These are phyloP conservation scores for Rotaria macrura DNA, from an alignment of 2,888 invertebrate species.

Conservation along the genomic window DNA sequence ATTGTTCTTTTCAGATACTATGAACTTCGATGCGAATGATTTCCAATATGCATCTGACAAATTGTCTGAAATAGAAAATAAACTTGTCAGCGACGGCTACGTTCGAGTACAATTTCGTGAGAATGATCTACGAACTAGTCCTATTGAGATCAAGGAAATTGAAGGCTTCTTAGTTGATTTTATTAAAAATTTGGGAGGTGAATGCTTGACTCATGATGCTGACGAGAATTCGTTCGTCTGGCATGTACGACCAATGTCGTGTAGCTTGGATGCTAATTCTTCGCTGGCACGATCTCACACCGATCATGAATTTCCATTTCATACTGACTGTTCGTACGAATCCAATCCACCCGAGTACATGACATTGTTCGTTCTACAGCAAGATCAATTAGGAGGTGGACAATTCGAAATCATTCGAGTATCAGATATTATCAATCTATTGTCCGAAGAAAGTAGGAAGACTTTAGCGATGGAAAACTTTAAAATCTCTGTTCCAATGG, in stretches of 20 bases:
- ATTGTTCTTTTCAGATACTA: not conserved
- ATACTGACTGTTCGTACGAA: constrained; percentile 30
- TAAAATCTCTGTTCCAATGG: not conserved
- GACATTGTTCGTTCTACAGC: constrained; percentile 8
- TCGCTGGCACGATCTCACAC: constrained; percentile 22
- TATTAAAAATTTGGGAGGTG: not conserved
- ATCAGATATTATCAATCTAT: not conserved
- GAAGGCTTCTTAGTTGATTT: not conserved
- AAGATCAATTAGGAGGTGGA: constrained; percentile 21
- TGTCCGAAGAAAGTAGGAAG: not conserved
- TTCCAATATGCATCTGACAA: not conserved
- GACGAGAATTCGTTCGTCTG: not conserved
- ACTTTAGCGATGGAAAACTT: not conserved
- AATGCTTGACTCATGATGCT: not conserved
- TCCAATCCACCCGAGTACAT: constrained; percentile 22
- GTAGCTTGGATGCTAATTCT: not conserved
- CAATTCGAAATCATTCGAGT: not conserved
- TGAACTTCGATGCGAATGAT: not conserved
- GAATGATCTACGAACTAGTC: not conserved
- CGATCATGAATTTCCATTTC: constrained; percentile 22
- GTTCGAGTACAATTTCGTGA: not conserved
- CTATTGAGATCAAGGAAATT: not conserved
- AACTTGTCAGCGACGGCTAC: not conserved
- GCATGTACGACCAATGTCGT: constrained; percentile 17
- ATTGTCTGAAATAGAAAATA: not conserved